Percentiles rank a stretch among this genome's conserved stretches.
These are phyloP conservation scores for Tupaia chinensis DNA, from an alignment of 2,113 vertebrate genomes.

Conservation along the genomic window DNA sequence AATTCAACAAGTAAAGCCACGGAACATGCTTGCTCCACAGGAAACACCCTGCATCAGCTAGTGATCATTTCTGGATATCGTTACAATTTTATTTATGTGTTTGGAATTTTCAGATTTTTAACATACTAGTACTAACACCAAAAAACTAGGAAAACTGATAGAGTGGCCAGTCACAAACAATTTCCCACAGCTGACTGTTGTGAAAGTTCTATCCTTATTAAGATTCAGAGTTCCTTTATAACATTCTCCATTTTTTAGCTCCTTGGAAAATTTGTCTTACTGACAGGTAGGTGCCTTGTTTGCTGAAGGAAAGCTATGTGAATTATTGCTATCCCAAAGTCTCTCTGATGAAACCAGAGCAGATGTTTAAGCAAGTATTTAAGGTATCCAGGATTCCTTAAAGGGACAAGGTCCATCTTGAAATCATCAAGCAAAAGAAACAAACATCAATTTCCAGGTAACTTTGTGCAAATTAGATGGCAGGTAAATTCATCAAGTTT, in stretches of 20 bases:
- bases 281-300: constrained; percentile 65
- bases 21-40: background rate
- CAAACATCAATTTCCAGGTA: constrained; percentile 78
- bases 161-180: constrained; percentile 4
- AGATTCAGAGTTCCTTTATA: constrained; percentile 44
- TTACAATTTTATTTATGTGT: background rate
- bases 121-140: background rate
- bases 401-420: constrained; percentile 75
- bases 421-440: constrained; percentile 80
- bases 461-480: constrained; percentile 70
- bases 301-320: constrained; percentile 51
- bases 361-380: constrained; percentile 74
- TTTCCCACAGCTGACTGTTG: background rate
- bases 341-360: constrained; percentile 60
- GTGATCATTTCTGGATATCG: background rate
- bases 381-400: constrained; percentile 69
- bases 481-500: constrained; percentile 77
- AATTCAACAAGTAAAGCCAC: background rate
- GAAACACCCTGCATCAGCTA: background rate
- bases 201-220: background rate
- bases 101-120: constrained; percentile 28
- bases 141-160: constrained; percentile 10
- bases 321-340: constrained; percentile 58
- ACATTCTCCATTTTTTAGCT: constrained; percentile 19
- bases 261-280: constrained; percentile 64